A percentile compares a stretch with the other conserved stretches of the same genome.
Evolutionary conservation across 53 echinoderm and acorn worm genomes (phyloP).

Genomic region (Antedon mediterranea): DNA sequence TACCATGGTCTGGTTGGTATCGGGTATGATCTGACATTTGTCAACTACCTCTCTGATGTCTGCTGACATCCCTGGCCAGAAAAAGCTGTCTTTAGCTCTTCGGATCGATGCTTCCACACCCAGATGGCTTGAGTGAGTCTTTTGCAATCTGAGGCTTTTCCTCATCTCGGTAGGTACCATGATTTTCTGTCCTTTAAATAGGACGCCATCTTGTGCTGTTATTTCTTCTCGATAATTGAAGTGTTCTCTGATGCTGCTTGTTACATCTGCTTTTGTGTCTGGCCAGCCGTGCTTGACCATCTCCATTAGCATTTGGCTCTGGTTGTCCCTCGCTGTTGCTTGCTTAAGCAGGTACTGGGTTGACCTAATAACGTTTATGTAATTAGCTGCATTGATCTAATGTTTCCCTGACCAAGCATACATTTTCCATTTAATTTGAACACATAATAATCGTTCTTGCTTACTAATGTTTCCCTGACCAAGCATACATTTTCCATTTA

Average conservation of each 20-base stretch:
- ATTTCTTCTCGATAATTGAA: slow-evolving; percentile 30
- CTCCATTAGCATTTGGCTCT: slow-evolving; percentile 14
- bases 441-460: no score
- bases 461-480: no score
- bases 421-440: no score
- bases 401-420: no score
- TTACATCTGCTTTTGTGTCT: no score
- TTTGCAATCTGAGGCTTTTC: slow-evolving; percentile 9
- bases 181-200: slow-evolving; percentile 32
- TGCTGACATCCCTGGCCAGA: slow-evolving; percentile 4
- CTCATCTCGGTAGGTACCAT: slow-evolving; percentile 30
- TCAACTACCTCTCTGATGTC: slow-evolving; percentile 6
- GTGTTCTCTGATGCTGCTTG: no score
- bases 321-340: slow-evolving; percentile 1
- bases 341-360: slow-evolving; percentile 7
- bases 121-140: slow-evolving; percentile 29
- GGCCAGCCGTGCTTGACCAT: slow-evolving; percentile 1
- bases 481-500: no score
- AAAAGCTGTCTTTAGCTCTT: slow-evolving; percentile 11
- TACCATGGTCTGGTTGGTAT: slow-evolving; percentile 4
- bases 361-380: slow-evolving; percentile 2
- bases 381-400: slow-evolving; percentile 6
- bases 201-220: slow-evolving; percentile 39
- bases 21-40: slow-evolving; percentile 1
- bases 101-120: slow-evolving; percentile 22